Evolutionary conservation across 2,113 vertebrate species (phyloP).

Genomic region (Dicentrarchus labrax): DNA sequence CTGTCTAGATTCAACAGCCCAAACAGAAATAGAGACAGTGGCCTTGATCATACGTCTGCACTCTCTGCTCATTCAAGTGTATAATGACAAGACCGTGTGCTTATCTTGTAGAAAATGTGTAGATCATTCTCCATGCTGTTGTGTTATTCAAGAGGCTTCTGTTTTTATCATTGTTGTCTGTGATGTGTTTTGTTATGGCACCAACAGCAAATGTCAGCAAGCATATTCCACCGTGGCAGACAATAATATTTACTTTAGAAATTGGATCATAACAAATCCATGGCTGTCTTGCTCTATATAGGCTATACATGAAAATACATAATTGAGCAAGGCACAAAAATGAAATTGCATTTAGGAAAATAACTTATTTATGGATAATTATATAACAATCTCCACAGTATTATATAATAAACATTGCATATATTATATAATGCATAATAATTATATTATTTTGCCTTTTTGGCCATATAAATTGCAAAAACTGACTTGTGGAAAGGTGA

Average conservation of each 20-base stretch:
- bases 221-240: conserved; percentile 18
- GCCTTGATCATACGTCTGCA: neutral
- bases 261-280: conserved; percentile 29
- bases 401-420: neutral
- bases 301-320: neutral
- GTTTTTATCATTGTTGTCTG: conserved; percentile 42
- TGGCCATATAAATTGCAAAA: neutral
- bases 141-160: conserved; percentile 31
- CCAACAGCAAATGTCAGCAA: conserved; percentile 53
- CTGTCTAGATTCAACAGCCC: conserved; percentile 2
- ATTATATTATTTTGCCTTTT: neutral
- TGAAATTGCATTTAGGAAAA: conserved; percentile 7
- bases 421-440: neutral
- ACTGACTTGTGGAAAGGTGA: neutral
- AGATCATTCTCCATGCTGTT: neutral
- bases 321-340: neutral
- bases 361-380: conserved; percentile 1
- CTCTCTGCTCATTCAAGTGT: neutral
- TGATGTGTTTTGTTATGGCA: conserved; percentile 60
- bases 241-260: conserved; percentile 66
- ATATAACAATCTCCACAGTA: neutral
- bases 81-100: neutral
- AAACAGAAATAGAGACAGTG: neutral
- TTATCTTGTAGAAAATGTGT: conserved; percentile 13
- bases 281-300: neutral